A percentile compares a stretch with the other conserved stretches of the same genome.
phyloP scores from a whole-genome alignment of 2,113 vertebrate species.

The Raja brachyura region DNA sequence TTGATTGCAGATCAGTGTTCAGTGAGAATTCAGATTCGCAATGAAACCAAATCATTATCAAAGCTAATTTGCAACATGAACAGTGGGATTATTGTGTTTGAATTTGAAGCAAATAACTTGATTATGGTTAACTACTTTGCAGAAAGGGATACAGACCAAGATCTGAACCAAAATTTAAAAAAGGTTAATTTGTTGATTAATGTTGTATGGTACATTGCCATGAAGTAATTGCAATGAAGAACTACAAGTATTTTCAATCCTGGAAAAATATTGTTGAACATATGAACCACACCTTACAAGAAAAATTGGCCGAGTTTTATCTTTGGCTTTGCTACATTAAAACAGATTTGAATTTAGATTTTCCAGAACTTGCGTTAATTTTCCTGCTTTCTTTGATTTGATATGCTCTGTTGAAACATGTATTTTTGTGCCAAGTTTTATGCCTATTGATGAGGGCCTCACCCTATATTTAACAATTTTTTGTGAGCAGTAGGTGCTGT shows the following conservation, averaged over 20 bases:
- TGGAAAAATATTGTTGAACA: not conserved
- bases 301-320: not conserved
- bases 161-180: not conserved
- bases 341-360: not conserved
- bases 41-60: constrained; percentile 17
- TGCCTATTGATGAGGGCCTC: not conserved
- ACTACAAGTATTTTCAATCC: not conserved
- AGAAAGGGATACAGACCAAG: not conserved
- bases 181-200: not conserved
- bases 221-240: not conserved
- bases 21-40: not conserved
- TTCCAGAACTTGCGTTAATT: not conserved
- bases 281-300: not conserved
- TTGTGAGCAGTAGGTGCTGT: not conserved
- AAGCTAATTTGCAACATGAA: not conserved
- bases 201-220: not conserved
- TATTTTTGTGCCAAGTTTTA: not conserved
- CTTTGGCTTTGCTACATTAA: not conserved
- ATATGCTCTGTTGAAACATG: not conserved
- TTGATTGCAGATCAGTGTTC: not conserved
- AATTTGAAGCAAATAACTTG: not conserved
- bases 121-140: not conserved
- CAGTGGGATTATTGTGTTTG: not conserved
- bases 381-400: not conserved
- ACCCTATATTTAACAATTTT: not conserved